phyloP scores from a whole-genome alignment of 1,140 invertebrate genomes.

The Drosophila pachea region DNA sequence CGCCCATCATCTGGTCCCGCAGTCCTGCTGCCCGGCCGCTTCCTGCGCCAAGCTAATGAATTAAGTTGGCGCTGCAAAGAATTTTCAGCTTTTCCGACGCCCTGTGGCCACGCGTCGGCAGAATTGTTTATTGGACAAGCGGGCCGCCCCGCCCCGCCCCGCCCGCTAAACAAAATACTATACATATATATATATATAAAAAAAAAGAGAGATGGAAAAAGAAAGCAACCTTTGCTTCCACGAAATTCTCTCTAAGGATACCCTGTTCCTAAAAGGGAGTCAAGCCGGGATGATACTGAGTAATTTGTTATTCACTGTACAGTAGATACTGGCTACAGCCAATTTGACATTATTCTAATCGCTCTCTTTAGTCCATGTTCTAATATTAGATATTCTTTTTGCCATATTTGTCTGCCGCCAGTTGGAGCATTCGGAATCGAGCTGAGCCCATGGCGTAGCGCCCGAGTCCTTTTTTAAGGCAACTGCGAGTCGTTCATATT shows the following conservation, averaged over 20 bases:
- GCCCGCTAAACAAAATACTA: conserved; percentile 6
- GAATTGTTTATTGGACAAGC: conserved; percentile 62
- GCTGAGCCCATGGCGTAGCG: too few relatives aligned
- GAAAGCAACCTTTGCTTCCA: conserved; percentile 5
- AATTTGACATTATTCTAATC: too few relatives aligned
- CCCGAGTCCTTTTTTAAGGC: neutral
- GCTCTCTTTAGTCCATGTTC: too few relatives aligned
- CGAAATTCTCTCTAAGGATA: conserved; percentile 24
- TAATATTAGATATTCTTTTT: too few relatives aligned
- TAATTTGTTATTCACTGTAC: too few relatives aligned
- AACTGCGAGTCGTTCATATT: neutral
- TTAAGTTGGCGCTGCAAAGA: conserved; percentile 63
- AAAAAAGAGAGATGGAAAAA: neutral
- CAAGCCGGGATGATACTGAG: too few relatives aligned
- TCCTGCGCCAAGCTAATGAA: conserved; percentile 57
- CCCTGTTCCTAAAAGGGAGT: neutral
- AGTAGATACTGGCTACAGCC: too few relatives aligned
- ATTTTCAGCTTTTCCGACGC: conserved; percentile 40
- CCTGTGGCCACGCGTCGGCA: conserved; percentile 46
- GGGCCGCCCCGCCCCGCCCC: neutral
- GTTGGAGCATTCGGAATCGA: too few relatives aligned
- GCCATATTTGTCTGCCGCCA: too few relatives aligned
- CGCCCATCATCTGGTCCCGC: conserved; percentile 2
- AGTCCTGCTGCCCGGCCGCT: conserved; percentile 3
- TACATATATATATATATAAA: neutral